Evolutionary conservation across 2,888 invertebrate species (phyloP), one percentile per base, ranked within the genome.

Genomic region (Spilosoma lubricipeda): DNA sequence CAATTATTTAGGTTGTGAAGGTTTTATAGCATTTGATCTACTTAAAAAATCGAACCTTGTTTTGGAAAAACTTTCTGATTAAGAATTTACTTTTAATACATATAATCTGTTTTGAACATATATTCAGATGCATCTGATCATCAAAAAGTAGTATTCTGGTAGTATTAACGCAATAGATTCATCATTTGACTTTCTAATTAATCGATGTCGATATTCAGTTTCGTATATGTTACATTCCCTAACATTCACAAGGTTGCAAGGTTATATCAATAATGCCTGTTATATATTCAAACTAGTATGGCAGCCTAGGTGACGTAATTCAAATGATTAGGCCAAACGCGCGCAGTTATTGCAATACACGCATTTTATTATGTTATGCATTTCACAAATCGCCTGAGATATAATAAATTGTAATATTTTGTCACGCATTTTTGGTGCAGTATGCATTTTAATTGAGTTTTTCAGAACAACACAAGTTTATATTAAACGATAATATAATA

Each of bases 221-320:
- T 70, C 65, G 71, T 78, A 69, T 77, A 64, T 66, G 36, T 73
- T 63, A 74, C 66, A 77, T 69, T 68, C 73, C 74, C 76, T 80
- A 77, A 82, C 72, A 77, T 77, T 74, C 67, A 76, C 83, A 83
- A 83, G 83, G 83, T 67, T 67, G 63, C 63, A 67, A 48, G 67
- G 48, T 83, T 76, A 81, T 39, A 71, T 67, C 63, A 77, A 82
- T 76, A 79, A 76, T 74, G 74, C 75, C 79, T 73, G 74, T 75
- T 33, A 67, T 67, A 77, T 71, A 75, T 52, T 52, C 59, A 71
- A 68, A 67, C 70, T 69, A 45, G 71, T 74, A 72, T 72, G 73
- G 71, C 78, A 81, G 72, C 71, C 68, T 48, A 65, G 67, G 36
- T 84, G 85, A 84, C 78, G 85, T 82, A 84, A 78, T 77, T 65